These are phyloP conservation scores for Mustela lutreola DNA, from an alignment of 2,113 vertebrate species.

Conservation along the genomic window DNA sequence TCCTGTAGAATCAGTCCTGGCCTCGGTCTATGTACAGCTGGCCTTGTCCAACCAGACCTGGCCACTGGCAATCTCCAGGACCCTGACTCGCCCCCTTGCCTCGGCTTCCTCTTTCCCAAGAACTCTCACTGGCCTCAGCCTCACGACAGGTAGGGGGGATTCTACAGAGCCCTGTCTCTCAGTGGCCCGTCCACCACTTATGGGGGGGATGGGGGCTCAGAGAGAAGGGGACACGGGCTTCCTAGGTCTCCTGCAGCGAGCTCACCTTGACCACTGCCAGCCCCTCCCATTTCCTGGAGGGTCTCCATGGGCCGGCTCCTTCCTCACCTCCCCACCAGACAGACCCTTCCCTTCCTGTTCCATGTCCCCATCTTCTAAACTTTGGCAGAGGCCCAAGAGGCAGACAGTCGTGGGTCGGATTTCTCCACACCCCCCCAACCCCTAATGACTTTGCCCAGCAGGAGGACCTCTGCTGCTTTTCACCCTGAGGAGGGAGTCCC, in stretches of 20 bases:
- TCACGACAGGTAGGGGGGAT: slow-evolving; percentile 75
- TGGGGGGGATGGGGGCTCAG: neutral
- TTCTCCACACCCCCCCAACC: neutral
- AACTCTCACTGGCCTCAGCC: slow-evolving; percentile 62
- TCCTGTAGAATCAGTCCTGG: neutral
- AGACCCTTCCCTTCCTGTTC: neutral
- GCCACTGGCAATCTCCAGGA: neutral
- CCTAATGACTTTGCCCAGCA: neutral
- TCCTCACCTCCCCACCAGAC: neutral
- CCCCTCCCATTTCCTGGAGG: neutral
- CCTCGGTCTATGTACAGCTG: slow-evolving; percentile 60
- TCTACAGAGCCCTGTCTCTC: neutral
- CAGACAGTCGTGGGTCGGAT: neutral
- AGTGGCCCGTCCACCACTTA: too few relatives aligned
- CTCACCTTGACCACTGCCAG: neutral
- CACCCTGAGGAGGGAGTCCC: neutral
- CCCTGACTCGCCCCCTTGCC: neutral
- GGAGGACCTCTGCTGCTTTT: neutral
- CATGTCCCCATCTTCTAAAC: neutral
- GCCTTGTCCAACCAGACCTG: slow-evolving; percentile 11
- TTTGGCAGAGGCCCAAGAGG: neutral
- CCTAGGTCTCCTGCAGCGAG: neutral
- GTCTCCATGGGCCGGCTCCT: neutral
- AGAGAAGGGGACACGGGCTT: neutral
- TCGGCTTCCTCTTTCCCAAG: neutral